Evolutionary conservation across 1,140 invertebrate genomes (phyloP).

Genomic region (Drosophila santomea): DNA sequence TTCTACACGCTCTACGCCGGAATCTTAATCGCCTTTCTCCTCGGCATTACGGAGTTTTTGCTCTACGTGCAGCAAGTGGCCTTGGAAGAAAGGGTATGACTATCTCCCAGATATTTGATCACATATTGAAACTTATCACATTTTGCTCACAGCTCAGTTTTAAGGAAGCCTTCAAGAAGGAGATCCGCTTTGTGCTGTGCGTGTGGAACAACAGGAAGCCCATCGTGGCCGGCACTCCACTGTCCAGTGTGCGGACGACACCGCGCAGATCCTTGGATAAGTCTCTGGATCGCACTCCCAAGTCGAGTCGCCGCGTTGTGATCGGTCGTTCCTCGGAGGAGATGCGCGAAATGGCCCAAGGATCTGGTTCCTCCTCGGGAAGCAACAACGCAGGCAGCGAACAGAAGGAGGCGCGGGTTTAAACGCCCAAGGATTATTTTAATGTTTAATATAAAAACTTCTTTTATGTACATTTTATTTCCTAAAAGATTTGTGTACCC

Average conservation of each 20-base stretch:
- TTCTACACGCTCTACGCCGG: slow-evolving; percentile 93
- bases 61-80: slow-evolving; percentile 93
- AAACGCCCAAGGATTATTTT: background rate
- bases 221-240: slow-evolving; percentile 50
- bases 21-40: slow-evolving; percentile 87
- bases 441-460: background rate
- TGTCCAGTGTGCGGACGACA: slow-evolving; percentile 54
- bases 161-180: slow-evolving; percentile 65
- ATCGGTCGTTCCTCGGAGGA: slow-evolving; percentile 65
- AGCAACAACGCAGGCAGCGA: background rate
- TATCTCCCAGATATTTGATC: background rate
- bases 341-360: slow-evolving; percentile 54
- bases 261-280: slow-evolving; percentile 55
- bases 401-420: slow-evolving; percentile 39
- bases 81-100: slow-evolving; percentile 87
- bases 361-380: slow-evolving; percentile 11
- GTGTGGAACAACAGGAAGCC: slow-evolving; percentile 82
- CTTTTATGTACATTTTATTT: too few species aligned
- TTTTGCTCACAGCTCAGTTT: slow-evolving; percentile 78
- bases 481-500: too few species aligned
- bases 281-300: slow-evolving; percentile 63
- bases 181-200: slow-evolving; percentile 69
- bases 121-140: background rate
- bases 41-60: slow-evolving; percentile 91
- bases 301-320: slow-evolving; percentile 62